Evolutionary conservation across 2,797 vertebrate species (phyloP).

Genomic region (Bovichtus diacanthus): DNA sequence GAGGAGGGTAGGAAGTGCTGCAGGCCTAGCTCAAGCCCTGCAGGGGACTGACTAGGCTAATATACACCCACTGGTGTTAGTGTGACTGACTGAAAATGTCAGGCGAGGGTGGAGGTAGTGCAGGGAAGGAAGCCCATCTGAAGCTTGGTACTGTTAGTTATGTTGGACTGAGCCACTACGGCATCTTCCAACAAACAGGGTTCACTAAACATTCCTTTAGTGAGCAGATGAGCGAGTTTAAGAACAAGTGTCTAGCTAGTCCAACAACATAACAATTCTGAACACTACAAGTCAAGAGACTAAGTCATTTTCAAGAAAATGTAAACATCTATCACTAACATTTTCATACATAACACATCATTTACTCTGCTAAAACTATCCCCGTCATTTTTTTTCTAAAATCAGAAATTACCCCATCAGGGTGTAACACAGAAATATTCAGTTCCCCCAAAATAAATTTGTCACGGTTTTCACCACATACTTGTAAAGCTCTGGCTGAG

Average conservation of each 20-base stretch:
- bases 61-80: slow-evolving; percentile 76
- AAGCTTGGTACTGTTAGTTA: slow-evolving; percentile 69
- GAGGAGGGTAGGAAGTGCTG: slow-evolving; percentile 74
- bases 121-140: slow-evolving; percentile 77
- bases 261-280: slow-evolving; percentile 51
- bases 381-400: slow-evolving; percentile 44
- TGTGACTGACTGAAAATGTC: slow-evolving; percentile 76
- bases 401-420: slow-evolving; percentile 56
- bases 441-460: slow-evolving; percentile 69
- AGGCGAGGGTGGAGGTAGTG: slow-evolving; percentile 82
- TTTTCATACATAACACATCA: slow-evolving; percentile 62
- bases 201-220: slow-evolving; percentile 82
- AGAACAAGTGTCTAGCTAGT: slow-evolving; percentile 63
- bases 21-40: slow-evolving; percentile 70
- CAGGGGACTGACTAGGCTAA: slow-evolving; percentile 74
- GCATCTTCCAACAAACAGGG: slow-evolving; percentile 77
- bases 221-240: slow-evolving; percentile 76
- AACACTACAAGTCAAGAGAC: slow-evolving; percentile 49
- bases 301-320: slow-evolving; percentile 48
- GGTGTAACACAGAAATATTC: slow-evolving; percentile 67
- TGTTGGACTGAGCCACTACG: slow-evolving; percentile 74
- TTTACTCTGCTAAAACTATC: slow-evolving; percentile 48
- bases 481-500: slow-evolving; percentile 86
- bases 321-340: slow-evolving; percentile 55
- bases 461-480: slow-evolving; percentile 81